Evolutionary conservation across 2,113 vertebrate species (phyloP).

Genomic region (Hypocryptadius cinnamomeus): DNA sequence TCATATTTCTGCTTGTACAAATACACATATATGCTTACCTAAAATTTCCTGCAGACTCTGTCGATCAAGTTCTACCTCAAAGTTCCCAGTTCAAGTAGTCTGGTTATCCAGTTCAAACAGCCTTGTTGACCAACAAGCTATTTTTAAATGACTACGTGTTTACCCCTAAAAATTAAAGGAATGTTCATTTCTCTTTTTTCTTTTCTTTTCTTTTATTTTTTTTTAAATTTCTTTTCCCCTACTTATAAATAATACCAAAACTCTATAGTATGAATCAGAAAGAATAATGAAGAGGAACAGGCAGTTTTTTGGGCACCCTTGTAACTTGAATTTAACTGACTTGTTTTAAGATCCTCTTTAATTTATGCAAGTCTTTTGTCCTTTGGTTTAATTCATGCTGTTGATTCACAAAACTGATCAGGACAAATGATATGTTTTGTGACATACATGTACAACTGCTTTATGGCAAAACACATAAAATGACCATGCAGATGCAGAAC

Average conservation of each 20-base stretch:
- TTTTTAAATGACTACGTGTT: neutral
- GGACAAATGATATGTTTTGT: neutral
- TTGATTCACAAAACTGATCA: neutral
- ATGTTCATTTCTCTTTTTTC: neutral
- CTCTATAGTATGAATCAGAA: neutral
- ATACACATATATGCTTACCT: neutral
- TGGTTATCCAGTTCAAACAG: neutral
- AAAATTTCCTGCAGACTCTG: neutral
- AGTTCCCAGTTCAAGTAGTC: neutral
- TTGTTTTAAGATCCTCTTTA: neutral
- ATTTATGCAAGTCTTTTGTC: neutral
- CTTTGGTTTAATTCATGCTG: neutral
- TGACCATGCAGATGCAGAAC: neutral
- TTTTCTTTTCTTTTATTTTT: accelerated
- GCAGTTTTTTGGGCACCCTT: neutral
- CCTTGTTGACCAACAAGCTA: neutral
- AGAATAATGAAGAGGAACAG: neutral
- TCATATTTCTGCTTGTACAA: neutral
- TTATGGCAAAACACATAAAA: neutral
- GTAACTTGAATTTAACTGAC: neutral
- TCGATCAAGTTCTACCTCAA: neutral
- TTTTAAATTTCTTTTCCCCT: accelerated
- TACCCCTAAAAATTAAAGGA: accelerated
- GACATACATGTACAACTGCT: neutral
- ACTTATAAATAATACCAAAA: neutral